Evolutionary conservation across 2,797 vertebrate genomes (phyloP), one percentile per base, ranked within the genome.

Genomic region (Mormyrops attenuatus): DNA sequence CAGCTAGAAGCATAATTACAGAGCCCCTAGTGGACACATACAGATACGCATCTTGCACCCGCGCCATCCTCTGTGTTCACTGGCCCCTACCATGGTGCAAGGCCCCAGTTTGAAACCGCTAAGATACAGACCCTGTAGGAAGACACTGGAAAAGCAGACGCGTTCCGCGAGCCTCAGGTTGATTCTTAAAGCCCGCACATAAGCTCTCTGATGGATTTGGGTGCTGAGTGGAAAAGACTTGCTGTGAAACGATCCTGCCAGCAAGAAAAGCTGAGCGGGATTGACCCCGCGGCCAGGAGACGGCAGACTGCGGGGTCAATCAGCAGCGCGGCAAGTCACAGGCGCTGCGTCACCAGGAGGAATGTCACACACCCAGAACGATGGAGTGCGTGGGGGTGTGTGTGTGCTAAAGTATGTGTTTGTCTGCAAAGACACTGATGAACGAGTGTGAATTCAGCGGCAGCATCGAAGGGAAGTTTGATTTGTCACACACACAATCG

Each of bases 341-440:
- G 57, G 77, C 86, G 50, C 55, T 89, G 88, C 88, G 57, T 80
- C 89, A 89, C 84, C 87, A 90, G 41, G 88, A 85, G 88, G 88
- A 77, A 90, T 85, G 66, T 87, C 55, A 82, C 89, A 91, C 77
- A 89, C 55, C 87, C 88, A 47, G n/a, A 60, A 30, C 7, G 0
- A 7, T 30, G 88, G 63, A 0, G 34, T 82, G 66, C 9, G 30
- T 60, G 15, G 44, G 15, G 15, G 34, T 47, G 34, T 63, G 63
- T 84, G 82, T 73, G n/a, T 26, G 34, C 53, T n/a, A 86, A 57
- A 80, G 15, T 57, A 26, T 50, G 47, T 87, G 85, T 87, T 50
- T n/a, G 22, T 47, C 47, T 50, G 49, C 47, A 50, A 50, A 22
- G 41, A 26, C 49, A 26, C 41, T 20, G 1, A 50, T 4, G 41